Evolutionary conservation across 2,797 vertebrate species (phyloP), one percentile per base, ranked within the genome.

Genomic region (Tokudaia tokunoshimensis): DNA sequence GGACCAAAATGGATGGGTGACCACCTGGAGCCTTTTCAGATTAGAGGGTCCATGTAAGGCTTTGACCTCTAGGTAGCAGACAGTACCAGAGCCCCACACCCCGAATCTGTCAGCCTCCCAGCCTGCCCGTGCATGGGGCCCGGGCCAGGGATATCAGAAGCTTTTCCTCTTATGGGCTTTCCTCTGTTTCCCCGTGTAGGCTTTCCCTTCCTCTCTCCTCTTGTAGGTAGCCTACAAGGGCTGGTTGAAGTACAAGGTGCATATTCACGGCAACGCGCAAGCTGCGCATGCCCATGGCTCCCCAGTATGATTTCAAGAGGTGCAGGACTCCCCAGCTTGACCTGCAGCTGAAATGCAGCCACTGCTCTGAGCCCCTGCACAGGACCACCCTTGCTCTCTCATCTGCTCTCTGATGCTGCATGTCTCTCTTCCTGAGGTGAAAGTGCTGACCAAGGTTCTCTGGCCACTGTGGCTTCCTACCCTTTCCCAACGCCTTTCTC

Each of bases 401-500:
- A 29, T 52, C 75, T 52, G 41, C 34, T 47, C 74, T 78, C 72
- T 47, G 29, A 19, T 89, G 88, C 31, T 47, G 44, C 44, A 0
- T 78, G 88, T 89, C 37, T 47, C 55, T n/a, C 37, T 34, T 63
- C 37, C 86, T 74, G n/a, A 74, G 26, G 6, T 20, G 7, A 15
- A 47, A 70, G 52, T 52, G 89, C 61, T 89, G 7, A 13, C 61
- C 2, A 0, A 47, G 85, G 37, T 55, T 47, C 50, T 20, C 20
- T 0, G 31, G 10, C 78, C 19, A 80, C 86, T 0, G 4, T 24
- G 0, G 0, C 24, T 65, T 50, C 0, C 75, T 5, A n/a, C 22
- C 63, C 31, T 52, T 19, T 34, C 34, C 20, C 24, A 5, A 3
- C 12, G 3, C 6, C 26, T 1, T 34, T 29, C 1, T 10, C 85